phyloP scores from a whole-genome alignment of 2,888 invertebrate species.

The Cephalotes varians region DNA sequence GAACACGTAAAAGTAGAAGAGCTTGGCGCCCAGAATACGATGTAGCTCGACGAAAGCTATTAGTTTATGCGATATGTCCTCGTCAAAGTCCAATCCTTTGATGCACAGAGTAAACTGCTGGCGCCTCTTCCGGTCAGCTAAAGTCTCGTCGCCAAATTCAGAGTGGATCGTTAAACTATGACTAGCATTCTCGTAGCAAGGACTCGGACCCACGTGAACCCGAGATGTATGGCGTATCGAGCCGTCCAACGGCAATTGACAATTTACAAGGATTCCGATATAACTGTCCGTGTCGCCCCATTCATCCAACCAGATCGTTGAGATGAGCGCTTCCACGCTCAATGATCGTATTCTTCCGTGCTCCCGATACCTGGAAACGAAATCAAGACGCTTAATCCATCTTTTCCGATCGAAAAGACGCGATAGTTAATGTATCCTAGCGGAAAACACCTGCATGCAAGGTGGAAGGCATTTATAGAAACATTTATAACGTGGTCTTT shows the following conservation, averaged over 20 bases:
- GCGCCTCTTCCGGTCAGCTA: slow-evolving; percentile 14
- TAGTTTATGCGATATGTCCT: slow-evolving; percentile 88
- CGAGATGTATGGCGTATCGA: slow-evolving; percentile 67
- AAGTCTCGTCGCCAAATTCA: slow-evolving; percentile 33
- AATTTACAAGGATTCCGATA: slow-evolving; percentile 89
- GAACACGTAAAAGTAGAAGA: slow-evolving; percentile 90
- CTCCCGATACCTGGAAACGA: slow-evolving; percentile 81
- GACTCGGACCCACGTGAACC: slow-evolving; percentile 77
- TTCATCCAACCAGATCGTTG: slow-evolving; percentile 89
- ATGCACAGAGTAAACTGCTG: slow-evolving; percentile 90
- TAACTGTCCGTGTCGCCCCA: slow-evolving; percentile 87
- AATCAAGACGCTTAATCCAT: slow-evolving; percentile 30
- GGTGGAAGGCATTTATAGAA: neutral
- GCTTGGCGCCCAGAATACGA: slow-evolving; percentile 89
- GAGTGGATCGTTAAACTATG: slow-evolving; percentile 80
- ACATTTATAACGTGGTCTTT: slow-evolving; percentile 8
- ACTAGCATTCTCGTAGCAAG: slow-evolving; percentile 82
- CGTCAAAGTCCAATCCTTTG: slow-evolving; percentile 90
- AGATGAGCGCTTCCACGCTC: slow-evolving; percentile 87
- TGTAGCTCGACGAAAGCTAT: slow-evolving; percentile 92
- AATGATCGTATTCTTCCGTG: slow-evolving; percentile 86
- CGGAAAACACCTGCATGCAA: neutral
- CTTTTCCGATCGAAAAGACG: slow-evolving; percentile 11
- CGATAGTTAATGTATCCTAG: neutral
- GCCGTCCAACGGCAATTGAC: slow-evolving; percentile 87